Conservation (phyloP, 2,888 invertebrate species). For the Andrena fulva region DNA sequence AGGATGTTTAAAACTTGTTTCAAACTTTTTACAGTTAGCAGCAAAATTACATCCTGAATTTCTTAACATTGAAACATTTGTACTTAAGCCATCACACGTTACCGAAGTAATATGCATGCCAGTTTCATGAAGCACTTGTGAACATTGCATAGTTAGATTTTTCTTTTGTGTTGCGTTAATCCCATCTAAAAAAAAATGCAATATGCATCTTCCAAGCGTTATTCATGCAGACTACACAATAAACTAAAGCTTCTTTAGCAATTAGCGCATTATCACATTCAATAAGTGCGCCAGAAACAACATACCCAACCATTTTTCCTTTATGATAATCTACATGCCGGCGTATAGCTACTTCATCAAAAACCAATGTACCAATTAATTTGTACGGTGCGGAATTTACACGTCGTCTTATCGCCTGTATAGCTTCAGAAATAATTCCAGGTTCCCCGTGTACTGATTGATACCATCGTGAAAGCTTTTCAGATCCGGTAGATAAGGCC, state of each 20-base stretch:
- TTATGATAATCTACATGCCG: background rate
- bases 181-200: slow-evolving; percentile 2
- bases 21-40: background rate
- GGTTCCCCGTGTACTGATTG: background rate
- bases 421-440: slow-evolving; percentile 1
- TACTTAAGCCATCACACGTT: slow-evolving; percentile 1
- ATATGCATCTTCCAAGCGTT: slow-evolving; percentile 6
- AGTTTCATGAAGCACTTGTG: background rate
- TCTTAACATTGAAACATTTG: background rate
- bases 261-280: background rate
- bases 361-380: background rate
- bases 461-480: background rate
- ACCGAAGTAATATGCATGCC: slow-evolving; percentile 2
- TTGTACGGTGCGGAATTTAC: background rate
- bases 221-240: background rate
- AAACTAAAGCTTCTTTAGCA: slow-evolving; percentile 2
- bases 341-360: background rate
- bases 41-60: background rate
- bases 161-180: background rate
- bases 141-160: slow-evolving; percentile 1
- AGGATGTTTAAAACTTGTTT: slow-evolving; percentile 6
- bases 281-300: slow-evolving; percentile 2
- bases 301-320: background rate
- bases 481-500: no score
- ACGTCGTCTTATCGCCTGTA: background rate